A percentile compares a stretch with the other conserved stretches of the same genome.
Conservation (phyloP, 1,140 invertebrate species). For the Orussus abietinus region DNA sequence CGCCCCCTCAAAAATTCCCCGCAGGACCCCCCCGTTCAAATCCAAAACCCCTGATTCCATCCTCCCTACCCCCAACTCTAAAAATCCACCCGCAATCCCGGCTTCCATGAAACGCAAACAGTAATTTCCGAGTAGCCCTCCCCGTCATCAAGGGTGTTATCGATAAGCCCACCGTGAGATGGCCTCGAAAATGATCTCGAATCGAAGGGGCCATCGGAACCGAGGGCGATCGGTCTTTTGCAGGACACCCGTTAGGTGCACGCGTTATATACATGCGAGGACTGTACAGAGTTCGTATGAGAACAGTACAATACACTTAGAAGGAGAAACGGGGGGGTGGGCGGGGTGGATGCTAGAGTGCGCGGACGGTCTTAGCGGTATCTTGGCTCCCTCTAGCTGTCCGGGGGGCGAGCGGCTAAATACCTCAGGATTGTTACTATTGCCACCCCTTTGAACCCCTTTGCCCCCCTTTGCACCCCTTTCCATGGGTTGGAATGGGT, state of each 20-base stretch:
- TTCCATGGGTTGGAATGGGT: constrained; percentile 53
- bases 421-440: constrained; percentile 56
- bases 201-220: too few relatives aligned
- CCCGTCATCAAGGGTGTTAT: too few relatives aligned
- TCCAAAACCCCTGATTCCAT: constrained; percentile 2
- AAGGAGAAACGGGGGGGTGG: constrained; percentile 15
- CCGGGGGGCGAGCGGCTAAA: constrained; percentile 49
- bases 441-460: constrained; percentile 43
- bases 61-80: background rate
- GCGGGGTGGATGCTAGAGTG: constrained; percentile 45
- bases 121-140: too few relatives aligned
- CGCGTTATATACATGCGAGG: too few relatives aligned
- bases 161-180: too few relatives aligned
- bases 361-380: constrained; percentile 51
- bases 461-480: constrained; percentile 32
- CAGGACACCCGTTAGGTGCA: too few relatives aligned
- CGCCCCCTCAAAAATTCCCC: background rate
- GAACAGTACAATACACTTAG: constrained; percentile 23
- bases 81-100: too few relatives aligned
- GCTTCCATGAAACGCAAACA: too few relatives aligned
- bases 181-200: too few relatives aligned
- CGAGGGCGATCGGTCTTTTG: too few relatives aligned
- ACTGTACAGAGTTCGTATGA: too few relatives aligned
- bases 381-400: constrained; percentile 47
- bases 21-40: constrained; percentile 4